Conservation (phyloP, 2,797 vertebrate genomes). For the Onychomys torridus region DNA sequence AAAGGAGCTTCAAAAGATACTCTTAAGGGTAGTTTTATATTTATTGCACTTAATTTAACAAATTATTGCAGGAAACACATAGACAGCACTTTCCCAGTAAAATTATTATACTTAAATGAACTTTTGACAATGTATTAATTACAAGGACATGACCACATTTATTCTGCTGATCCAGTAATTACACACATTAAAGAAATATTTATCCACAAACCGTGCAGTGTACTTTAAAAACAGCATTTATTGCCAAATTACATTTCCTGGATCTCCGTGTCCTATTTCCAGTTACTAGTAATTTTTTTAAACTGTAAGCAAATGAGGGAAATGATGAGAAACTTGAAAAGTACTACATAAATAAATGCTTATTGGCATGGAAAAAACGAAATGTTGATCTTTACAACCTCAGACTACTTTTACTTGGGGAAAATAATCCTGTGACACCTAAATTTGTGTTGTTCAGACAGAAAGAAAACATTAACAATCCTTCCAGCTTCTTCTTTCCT, state of each 20-base stretch:
- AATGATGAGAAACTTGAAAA: slow-evolving; percentile 67
- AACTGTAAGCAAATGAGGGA: slow-evolving; percentile 75
- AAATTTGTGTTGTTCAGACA: slow-evolving; percentile 21
- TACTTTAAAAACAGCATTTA: slow-evolving; percentile 87
- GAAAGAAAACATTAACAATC: slow-evolving; percentile 6
- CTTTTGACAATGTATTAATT: slow-evolving; percentile 93
- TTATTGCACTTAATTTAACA: slow-evolving; percentile 90
- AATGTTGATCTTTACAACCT: slow-evolving; percentile 53
- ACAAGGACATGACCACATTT: slow-evolving; percentile 91
- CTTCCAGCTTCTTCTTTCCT: neutral
- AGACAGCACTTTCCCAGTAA: slow-evolving; percentile 88
- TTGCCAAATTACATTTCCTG: slow-evolving; percentile 87
- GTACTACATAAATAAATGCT: slow-evolving; percentile 68
- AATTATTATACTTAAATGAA: slow-evolving; percentile 92
- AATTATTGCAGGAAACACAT: slow-evolving; percentile 87
- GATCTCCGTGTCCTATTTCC: slow-evolving; percentile 82
- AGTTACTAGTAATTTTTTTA: slow-evolving; percentile 83
- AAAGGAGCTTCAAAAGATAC: slow-evolving; percentile 81
- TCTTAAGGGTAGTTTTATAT: slow-evolving; percentile 86
- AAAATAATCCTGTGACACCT: slow-evolving; percentile 46
- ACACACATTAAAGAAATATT: slow-evolving; percentile 91
- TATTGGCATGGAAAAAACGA: slow-evolving; percentile 63
- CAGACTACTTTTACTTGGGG: slow-evolving; percentile 26
- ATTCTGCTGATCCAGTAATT: slow-evolving; percentile 92
- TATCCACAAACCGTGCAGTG: slow-evolving; percentile 89